Conservation (phyloP, 2,888 invertebrate species). For the Lasioglossum zephyrum region DNA sequence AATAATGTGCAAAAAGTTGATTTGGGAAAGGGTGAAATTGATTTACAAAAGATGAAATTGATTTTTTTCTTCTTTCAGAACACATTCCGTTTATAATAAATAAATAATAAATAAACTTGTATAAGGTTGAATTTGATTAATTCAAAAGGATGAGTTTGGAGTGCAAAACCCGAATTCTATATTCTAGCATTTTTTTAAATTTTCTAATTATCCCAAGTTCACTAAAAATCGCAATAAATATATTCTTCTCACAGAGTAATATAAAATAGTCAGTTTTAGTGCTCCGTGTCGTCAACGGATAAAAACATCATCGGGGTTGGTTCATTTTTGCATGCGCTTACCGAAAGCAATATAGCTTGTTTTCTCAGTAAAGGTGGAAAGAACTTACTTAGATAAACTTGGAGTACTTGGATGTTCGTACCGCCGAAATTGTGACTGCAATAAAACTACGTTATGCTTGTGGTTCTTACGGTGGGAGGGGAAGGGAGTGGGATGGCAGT, state of each 20-base stretch:
- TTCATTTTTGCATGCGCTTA: not conserved
- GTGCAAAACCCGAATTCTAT: too few species aligned
- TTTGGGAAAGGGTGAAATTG: too few species aligned
- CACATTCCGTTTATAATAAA: too few species aligned
- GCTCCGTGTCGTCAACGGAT: not conserved
- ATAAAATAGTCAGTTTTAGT: not conserved
- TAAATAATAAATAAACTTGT: too few species aligned
- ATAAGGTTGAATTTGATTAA: too few species aligned
- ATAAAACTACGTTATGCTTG: slow-evolving; percentile 50
- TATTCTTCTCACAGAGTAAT: not conserved
- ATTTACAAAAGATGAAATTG: too few species aligned
- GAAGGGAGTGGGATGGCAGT: not conserved
- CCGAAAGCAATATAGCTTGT: not conserved
- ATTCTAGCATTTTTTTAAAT: too few species aligned
- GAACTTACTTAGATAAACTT: not conserved
- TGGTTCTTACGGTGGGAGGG: slow-evolving; percentile 43
- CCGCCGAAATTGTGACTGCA: slow-evolving; percentile 38
- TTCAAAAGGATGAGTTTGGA: too few species aligned
- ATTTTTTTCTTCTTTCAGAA: too few species aligned
- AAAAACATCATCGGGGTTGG: not conserved
- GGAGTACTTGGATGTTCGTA: slow-evolving; percentile 19
- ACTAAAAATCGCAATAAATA: not conserved
- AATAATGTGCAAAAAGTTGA: too few species aligned
- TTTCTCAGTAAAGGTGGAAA: not conserved
- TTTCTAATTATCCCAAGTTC: too few species aligned